These are phyloP conservation scores for Mactra quadrangularis DNA, from an alignment of 1,140 invertebrate species.

Conservation along the genomic window DNA sequence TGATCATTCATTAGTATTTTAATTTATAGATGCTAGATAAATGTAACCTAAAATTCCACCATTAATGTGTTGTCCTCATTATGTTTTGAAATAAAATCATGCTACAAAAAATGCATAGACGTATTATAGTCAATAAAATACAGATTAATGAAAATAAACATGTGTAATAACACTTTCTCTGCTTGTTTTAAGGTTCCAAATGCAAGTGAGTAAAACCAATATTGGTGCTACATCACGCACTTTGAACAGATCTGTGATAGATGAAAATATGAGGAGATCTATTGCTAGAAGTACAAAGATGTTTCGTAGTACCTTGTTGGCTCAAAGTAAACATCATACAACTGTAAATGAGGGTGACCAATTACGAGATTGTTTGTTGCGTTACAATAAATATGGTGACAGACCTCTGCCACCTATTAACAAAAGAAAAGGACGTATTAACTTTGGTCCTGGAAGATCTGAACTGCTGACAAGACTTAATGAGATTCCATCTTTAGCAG, in stretches of 20 bases:
- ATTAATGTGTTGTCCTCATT: no score
- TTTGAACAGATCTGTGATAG: neutral
- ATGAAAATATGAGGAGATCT: neutral
- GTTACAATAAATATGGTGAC: constrained; percentile 2
- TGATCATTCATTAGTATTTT: no score
- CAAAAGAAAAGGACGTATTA: neutral
- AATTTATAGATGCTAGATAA: no score
- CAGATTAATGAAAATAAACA: no score
- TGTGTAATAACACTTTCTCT: no score
- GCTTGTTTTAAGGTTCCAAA: neutral
- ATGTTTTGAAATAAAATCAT: no score
- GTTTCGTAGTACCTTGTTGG: neutral
- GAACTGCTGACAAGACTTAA: neutral
- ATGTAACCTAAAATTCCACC: no score
- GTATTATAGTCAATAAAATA: no score
- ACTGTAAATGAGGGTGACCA: neutral
- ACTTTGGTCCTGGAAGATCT: constrained; percentile 43
- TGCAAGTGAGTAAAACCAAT: neutral
- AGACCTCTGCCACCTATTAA: constrained; percentile 27
- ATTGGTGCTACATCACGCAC: constrained; percentile 4
- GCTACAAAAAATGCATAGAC: no score
- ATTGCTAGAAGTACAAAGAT: constrained; percentile 10
- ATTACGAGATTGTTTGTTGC: neutral
- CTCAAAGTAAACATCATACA: neutral
- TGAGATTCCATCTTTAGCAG: neutral